Conservation (phyloP, 2,888 invertebrate species). For the Spicauda simplicius region DNA sequence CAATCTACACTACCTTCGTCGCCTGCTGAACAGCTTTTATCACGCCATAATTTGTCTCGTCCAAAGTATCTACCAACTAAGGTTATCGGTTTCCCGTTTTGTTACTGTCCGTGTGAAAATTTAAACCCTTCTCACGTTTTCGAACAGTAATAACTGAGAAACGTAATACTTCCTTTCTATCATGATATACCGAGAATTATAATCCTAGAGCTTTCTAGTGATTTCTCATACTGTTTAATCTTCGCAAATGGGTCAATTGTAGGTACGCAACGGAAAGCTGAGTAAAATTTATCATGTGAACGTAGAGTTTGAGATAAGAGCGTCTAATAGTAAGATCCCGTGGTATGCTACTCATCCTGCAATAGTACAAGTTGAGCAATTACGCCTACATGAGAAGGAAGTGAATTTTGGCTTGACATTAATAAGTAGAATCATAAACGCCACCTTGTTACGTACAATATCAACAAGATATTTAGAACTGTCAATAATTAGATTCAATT, state of each 20-base stretch:
- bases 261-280: neutral
- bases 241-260: neutral
- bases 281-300: neutral
- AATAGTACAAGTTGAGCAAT: neutral
- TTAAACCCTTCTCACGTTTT: conserved; percentile 17
- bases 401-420: neutral
- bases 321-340: conserved; percentile 1
- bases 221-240: conserved; percentile 1
- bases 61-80: neutral
- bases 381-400: neutral
- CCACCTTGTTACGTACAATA: neutral
- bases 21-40: conserved; percentile 6
- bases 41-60: conserved; percentile 1
- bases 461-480: neutral
- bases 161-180: conserved; percentile 15
- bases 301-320: neutral
- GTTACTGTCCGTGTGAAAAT: conserved; percentile 13
- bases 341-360: conserved; percentile 3
- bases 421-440: neutral
- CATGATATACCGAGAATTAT: conserved; percentile 6
- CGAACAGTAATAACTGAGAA: conserved; percentile 8
- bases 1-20: neutral
- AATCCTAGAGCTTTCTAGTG: conserved; percentile 1
- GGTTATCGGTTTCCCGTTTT: neutral
- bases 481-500: neutral